Base-by-base conservation (phyloP, 2,113 vertebrate genomes). In the Pyrgilauda ruficollis region DNA sequence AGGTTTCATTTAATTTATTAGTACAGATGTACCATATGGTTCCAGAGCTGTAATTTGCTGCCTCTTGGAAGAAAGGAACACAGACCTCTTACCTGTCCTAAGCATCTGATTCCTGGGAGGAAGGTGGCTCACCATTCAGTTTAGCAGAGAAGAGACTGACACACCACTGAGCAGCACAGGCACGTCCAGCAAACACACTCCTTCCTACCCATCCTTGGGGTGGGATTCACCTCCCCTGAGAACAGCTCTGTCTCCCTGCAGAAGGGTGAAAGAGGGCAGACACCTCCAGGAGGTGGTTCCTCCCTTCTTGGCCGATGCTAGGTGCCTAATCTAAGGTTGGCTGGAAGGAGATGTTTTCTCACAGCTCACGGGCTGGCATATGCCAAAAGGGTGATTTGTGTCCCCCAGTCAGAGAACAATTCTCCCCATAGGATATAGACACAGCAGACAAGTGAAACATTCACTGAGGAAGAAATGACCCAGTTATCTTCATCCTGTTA, bases 401-500 rank as follows among this genome's bases (percentile, higher is more conserved):
- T 86, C 37, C 88, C 78, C 73, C 28, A 22, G 41, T 26, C 52
- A n/a, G 61, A 87, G 56, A 88, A 95, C 79, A 95, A 92, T 90
- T 84, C 76, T 58, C 37, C 53, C 50, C 7, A 59, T 78, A 28
- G 30, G 47, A 47, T 78, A 68, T 2, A 15, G 67, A 35, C 39
- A 37, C 15, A 44, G 80, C 49, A 75, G 80, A 68, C 89, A 68
- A 93, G 56, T 52, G 73, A 90, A 95, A 86, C 37, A 24, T 84
- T 58, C 46, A 33, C 7, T 78, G 69, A 94, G 90, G 85, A 97
- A 93, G 79, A 96, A 96, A 95, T 77, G 85, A 64, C 82, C 75
- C 13, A 37, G 72, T 96, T 97, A 97, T 96, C 96, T 96, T 84
- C 73, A 96, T 97, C 93, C 95, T 97, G 94, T 86, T 97, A 93